phyloP scores from a whole-genome alignment of 2,888 invertebrate genomes.

The Polydrusus pterygomalis region DNA sequence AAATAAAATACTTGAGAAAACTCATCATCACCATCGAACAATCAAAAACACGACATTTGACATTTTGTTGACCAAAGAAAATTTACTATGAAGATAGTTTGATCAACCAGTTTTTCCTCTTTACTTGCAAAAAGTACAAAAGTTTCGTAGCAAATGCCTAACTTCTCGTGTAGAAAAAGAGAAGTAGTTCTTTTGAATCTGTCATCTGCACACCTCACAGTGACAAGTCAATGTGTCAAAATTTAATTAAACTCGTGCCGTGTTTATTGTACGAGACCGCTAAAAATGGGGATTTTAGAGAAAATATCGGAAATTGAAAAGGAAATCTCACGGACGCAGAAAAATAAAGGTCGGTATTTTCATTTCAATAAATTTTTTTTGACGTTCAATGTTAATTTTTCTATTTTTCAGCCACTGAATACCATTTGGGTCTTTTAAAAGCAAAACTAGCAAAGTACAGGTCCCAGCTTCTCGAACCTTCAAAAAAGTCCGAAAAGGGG shows the following conservation, averaged over 20 bases:
- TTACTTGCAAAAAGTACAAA: neutral
- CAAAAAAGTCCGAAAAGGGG: slow-evolving; percentile 95
- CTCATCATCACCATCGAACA: slow-evolving; percentile 21
- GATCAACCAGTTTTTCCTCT: neutral
- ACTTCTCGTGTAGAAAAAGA: neutral
- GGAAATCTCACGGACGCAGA: slow-evolving; percentile 98
- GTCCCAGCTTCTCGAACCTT: slow-evolving; percentile 94
- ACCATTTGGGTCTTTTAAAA: slow-evolving; percentile 97
- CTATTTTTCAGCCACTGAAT: slow-evolving; percentile 90
- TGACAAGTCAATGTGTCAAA: slow-evolving; percentile 16
- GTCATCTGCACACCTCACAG: neutral
- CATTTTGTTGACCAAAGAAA: slow-evolving; percentile 28
- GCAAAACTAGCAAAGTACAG: slow-evolving; percentile 97
- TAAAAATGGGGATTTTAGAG: slow-evolving; percentile 96
- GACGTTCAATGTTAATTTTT: neutral
- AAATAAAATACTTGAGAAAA: slow-evolving; percentile 31
- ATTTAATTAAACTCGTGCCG: slow-evolving; percentile 18
- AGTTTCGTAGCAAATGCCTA: neutral
- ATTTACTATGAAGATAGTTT: no score
- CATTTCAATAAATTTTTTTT: neutral
- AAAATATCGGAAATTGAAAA: slow-evolving; percentile 99
- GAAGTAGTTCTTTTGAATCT: neutral
- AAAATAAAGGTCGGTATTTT: slow-evolving; percentile 91
- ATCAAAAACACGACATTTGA: slow-evolving; percentile 26
- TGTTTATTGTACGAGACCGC: slow-evolving; percentile 17